Conservation (phyloP, 2,797 vertebrate species). For the Artibeus jamaicensis region DNA sequence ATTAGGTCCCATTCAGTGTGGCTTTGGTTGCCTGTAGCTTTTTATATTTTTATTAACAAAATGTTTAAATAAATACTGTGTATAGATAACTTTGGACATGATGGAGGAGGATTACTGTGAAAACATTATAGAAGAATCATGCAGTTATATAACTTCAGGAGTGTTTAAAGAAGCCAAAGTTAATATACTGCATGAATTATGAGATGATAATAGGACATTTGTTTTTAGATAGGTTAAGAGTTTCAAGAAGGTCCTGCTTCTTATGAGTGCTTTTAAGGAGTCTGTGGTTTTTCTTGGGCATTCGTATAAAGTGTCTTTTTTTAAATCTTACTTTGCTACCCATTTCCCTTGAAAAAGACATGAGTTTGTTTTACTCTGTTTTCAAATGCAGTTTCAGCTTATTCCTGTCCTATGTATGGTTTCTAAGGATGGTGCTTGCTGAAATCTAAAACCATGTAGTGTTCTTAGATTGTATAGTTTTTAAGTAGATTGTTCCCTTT, state of each 20-base stretch:
- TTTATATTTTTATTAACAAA: conserved; percentile 17
- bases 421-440: conserved; percentile 47
- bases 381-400: conserved; percentile 69
- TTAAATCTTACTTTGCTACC: conserved; percentile 31
- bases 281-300: conserved; percentile 20
- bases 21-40: background rate
- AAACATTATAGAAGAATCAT: conserved; percentile 24
- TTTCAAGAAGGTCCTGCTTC: conserved; percentile 33
- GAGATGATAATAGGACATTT: background rate
- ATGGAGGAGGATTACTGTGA: conserved; percentile 23
- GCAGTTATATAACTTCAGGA: background rate
- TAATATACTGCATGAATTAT: background rate
- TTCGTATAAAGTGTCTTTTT: conserved; percentile 3
- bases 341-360: conserved; percentile 53
- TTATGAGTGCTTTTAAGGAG: conserved; percentile 3
- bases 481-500: conserved; percentile 56
- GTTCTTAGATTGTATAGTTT: conserved; percentile 49
- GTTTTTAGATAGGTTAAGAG: background rate
- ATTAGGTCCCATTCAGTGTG: background rate
- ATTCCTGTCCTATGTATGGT: background rate
- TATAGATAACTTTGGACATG: background rate
- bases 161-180: conserved; percentile 25
- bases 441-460: conserved; percentile 48
- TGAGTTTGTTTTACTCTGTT: conserved; percentile 56
- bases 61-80: background rate